Conservation (phyloP, 2,113 vertebrate genomes). For the Notechis scutatus region DNA sequence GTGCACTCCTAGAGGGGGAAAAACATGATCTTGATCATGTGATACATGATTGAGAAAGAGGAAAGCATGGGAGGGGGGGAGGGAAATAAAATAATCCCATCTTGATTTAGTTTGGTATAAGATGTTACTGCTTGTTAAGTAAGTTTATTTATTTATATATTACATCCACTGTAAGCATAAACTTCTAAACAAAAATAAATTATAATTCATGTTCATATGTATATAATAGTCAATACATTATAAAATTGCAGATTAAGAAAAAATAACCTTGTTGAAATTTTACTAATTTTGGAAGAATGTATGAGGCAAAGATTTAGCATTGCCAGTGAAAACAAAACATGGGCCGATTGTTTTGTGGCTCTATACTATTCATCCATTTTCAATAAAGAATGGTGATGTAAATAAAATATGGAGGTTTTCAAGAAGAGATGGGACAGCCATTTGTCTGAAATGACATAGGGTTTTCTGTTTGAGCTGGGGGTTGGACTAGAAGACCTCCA, state of each 20-base stretch:
- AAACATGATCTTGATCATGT: too few species aligned
- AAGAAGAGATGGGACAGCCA: background rate
- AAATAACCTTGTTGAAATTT: background rate
- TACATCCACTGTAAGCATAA: background rate
- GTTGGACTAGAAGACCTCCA: background rate
- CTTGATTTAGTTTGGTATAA: background rate
- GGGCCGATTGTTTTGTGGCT: background rate
- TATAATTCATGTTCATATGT: background rate
- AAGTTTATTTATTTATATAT: background rate
- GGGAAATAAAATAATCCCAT: background rate
- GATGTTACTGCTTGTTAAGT: background rate
- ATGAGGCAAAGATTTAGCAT: background rate
- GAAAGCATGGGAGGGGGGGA: background rate
- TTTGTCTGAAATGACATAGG: background rate
- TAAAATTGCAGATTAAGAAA: background rate
- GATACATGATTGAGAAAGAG: background rate
- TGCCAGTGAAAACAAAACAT: background rate
- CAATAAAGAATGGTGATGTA: background rate
- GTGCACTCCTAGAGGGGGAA: background rate
- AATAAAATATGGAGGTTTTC: background rate
- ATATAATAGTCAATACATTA: background rate
- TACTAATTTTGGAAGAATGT: background rate
- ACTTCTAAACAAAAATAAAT: background rate
- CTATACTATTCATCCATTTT: background rate
- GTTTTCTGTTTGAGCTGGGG: background rate